Base-by-base conservation (phyloP, 2,797 vertebrate species). In the Sandelia bainsii region DNA sequence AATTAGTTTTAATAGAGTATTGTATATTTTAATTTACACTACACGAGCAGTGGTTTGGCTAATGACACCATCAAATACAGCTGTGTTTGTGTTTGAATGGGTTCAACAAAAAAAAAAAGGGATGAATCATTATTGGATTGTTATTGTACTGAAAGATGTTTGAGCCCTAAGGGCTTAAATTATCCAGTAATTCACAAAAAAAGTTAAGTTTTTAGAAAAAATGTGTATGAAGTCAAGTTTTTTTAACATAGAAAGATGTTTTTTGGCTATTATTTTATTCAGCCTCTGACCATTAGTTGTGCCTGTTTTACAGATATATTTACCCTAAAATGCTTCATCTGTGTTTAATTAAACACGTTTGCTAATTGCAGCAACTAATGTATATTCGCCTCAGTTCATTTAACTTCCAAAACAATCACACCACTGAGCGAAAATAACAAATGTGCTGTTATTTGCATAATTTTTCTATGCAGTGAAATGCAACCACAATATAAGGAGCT, bases 361-460 rank as follows among this genome's bases (percentile, higher is more conserved):
- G 10, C 45, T 51, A 71, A 66, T 51, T 75, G 53, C 8, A 42
- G 65, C 34, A 61, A 37, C 25, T 54, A 50, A 53, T 52, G 6
- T 29, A 27, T 32, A 27, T 76, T 80, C 46, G 9, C 37, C 20
- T 62, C 22, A 42, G n/a, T 53, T 71, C 20, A 68, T 73, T 52
- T 39, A 16, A 61, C 25, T 62, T 73, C 34, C 48, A 70, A 61
- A 77, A 59, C 52, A 76, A 79, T 69, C 27, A 63, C 49, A 34
- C 22, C 56, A 71, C 64, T 73, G 34, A 64, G 49, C 32, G 50
- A 42, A 75, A 73, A 79, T 60, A 60, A 72, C 20, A 62, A 77
- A 70, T 73, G 61, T 62, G 13, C 39, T 32, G n/a, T 50, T 37
- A 46, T 70, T 69, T 73, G 50, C 39, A 72, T 81, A 40, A 37